These are phyloP conservation scores for Nudaria mundana DNA, from an alignment of 2,888 invertebrate genomes.

Conservation along the genomic window DNA sequence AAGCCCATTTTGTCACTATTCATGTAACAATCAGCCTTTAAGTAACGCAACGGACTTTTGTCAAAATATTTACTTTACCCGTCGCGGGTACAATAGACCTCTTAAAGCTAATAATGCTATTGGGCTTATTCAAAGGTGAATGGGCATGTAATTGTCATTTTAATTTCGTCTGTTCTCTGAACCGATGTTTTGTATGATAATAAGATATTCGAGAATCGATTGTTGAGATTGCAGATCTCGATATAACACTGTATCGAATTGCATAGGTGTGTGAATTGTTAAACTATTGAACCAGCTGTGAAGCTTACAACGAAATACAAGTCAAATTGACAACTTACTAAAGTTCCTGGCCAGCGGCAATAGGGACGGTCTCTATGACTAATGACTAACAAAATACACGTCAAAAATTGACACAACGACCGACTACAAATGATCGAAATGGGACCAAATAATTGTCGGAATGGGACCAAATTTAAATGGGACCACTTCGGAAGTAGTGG, in stretches of 20 bases:
- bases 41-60: constrained; percentile 73
- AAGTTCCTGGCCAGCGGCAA: no score
- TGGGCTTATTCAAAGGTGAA: constrained; percentile 51
- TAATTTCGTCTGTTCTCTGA: constrained; percentile 56
- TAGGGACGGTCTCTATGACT: no score
- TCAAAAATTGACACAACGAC: no score
- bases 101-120: constrained; percentile 72
- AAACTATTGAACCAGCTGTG: constrained; percentile 21
- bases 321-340: no score
- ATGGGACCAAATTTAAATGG: no score
- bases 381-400: no score
- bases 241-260: constrained; percentile 68
- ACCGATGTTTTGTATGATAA: constrained; percentile 48
- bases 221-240: constrained; percentile 52
- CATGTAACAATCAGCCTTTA: constrained; percentile 59
- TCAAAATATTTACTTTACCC: constrained; percentile 77
- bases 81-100: constrained; percentile 57
- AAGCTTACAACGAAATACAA: no score
- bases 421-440: no score
- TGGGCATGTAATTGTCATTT: constrained; percentile 66
- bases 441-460: no score
- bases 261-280: constrained; percentile 31
- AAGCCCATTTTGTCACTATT: constrained; percentile 44
- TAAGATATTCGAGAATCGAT: constrained; percentile 54
- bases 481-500: no score